phyloP scores from a whole-genome alignment of 2,113 vertebrate species.

The Aegithalos caudatus region DNA sequence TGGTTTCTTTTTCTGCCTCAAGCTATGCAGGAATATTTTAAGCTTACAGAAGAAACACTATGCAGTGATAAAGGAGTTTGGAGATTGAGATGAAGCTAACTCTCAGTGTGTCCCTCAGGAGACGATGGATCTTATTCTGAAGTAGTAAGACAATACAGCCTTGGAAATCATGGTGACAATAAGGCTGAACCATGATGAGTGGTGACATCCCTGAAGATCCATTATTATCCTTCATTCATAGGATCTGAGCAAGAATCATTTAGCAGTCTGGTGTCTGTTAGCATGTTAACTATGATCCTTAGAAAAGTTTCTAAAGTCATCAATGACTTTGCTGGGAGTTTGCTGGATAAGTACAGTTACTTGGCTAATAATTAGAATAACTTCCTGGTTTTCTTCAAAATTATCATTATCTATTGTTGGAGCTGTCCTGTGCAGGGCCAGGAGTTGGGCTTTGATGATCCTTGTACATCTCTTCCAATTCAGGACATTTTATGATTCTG shows the following conservation, averaged over 20 bases:
- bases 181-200: neutral
- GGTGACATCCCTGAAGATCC: neutral
- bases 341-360: neutral
- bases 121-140: slow-evolving; percentile 25
- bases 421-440: neutral
- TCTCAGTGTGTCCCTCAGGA: slow-evolving; percentile 16
- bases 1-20: neutral
- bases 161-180: neutral
- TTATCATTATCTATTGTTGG: neutral
- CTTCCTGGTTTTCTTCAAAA: neutral
- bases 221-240: neutral
- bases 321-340: neutral
- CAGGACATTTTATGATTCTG: neutral
- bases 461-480: neutral
- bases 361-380: neutral
- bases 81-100: slow-evolving; percentile 45
- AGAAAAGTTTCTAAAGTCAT: neutral
- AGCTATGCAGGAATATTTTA: slow-evolving; percentile 46
- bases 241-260: neutral
- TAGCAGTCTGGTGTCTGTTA: neutral
- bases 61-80: slow-evolving; percentile 14
- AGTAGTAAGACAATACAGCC: neutral
- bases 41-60: slow-evolving; percentile 12
- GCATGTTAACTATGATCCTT: neutral
- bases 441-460: neutral